Percentiles rank a stretch among this genome's conserved stretches.
Conservation (phyloP, 2,888 invertebrate genomes). For the Sesamia inferens region DNA sequence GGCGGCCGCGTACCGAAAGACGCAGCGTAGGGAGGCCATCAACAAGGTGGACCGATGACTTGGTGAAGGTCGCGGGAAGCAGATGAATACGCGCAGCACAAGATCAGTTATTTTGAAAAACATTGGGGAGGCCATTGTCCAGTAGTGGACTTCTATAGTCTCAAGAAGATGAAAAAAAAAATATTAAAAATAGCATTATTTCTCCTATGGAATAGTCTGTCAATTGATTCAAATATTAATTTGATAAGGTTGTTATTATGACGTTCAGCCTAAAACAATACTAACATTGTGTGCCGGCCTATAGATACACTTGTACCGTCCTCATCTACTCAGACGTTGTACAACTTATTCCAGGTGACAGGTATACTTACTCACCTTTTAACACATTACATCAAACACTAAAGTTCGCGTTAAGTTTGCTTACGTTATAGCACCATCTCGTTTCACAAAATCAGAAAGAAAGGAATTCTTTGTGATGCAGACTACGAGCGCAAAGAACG, state of each 20-base stretch:
- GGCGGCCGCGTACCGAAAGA: no score
- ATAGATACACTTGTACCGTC: no score
- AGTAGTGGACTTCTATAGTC: no score
- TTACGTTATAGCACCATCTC: conserved; percentile 18
- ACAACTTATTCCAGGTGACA: not conserved
- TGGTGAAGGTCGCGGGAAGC: no score
- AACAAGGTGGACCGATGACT: no score
- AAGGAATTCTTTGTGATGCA: conserved; percentile 57
- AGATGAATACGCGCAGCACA: no score
- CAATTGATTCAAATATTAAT: not conserved
- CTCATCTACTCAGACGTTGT: not conserved
- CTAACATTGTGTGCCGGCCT: not conserved
- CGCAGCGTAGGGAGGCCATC: no score
- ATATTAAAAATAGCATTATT: no score
- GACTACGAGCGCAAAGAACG: conserved; percentile 31
- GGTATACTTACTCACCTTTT: not conserved
- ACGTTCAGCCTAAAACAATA: conserved; percentile 16
- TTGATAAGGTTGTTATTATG: not conserved
- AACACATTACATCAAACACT: conserved; percentile 24
- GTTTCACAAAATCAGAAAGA: conserved; percentile 39
- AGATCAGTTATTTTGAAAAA: no score
- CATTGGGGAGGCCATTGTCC: no score
- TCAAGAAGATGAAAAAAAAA: no score
- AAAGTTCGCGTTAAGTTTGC: conserved; percentile 31
- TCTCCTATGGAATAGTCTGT: not conserved